Conservation (phyloP, 2,797 vertebrate species). For the Molossus alvarezi region DNA sequence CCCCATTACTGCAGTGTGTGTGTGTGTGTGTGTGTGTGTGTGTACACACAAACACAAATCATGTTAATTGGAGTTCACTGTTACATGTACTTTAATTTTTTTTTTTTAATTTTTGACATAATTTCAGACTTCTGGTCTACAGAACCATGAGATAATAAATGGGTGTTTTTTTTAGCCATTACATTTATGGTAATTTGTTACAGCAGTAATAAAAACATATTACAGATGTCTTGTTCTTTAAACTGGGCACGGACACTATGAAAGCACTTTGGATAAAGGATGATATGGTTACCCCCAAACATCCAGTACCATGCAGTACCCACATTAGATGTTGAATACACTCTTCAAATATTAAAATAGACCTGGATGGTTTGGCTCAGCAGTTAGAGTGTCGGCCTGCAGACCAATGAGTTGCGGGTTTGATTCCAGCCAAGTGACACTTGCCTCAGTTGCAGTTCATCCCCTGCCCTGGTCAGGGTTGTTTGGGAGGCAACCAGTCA, state of each 20-base stretch:
- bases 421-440: too few species aligned
- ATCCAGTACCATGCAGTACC: neutral
- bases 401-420: too few species aligned
- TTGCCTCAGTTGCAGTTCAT: too few species aligned
- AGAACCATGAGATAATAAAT: neutral
- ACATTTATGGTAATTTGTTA: neutral
- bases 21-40: too few species aligned
- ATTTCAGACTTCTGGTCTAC: neutral
- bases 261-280: neutral
- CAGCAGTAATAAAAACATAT: constrained; percentile 21
- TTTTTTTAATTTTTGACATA: neutral
- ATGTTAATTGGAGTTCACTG: neutral
- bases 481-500: too few species aligned
- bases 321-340: neutral
- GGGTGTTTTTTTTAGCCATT: neutral
- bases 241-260: neutral
- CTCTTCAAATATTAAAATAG: neutral
- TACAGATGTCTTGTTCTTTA: neutral
- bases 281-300: neutral
- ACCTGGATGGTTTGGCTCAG: too few species aligned
- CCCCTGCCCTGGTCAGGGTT: too few species aligned
- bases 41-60: too few species aligned
- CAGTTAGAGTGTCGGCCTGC: too few species aligned
- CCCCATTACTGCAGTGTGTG: too few species aligned
- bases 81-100: neutral